Conservation (phyloP, 2,888 invertebrate species). For the Melolontha melolontha region DNA sequence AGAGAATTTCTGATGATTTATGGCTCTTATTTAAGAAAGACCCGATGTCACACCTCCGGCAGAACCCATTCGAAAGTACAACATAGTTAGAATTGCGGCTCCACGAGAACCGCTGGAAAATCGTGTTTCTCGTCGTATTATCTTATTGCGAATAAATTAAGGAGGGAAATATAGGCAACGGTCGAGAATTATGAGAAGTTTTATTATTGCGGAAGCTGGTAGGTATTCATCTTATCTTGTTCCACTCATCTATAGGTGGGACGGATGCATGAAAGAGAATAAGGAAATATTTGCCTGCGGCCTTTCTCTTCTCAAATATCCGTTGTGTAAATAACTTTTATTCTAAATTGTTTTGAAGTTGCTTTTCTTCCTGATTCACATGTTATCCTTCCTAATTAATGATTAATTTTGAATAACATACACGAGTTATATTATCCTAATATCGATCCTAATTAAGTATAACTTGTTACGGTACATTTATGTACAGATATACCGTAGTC, state of each 20-base stretch:
- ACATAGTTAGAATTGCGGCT: not conserved
- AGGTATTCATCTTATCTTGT: not conserved
- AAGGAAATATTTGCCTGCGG: too few species aligned
- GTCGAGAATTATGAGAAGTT: slow-evolving; percentile 16
- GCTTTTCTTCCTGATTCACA: too few species aligned
- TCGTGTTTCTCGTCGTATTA: slow-evolving; percentile 14
- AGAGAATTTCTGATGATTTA: slow-evolving; percentile 1
- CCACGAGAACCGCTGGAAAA: not conserved
- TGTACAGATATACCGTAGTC: too few species aligned
- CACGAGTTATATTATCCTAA: too few species aligned
- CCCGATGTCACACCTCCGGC: slow-evolving; percentile 8
- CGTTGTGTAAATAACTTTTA: too few species aligned
- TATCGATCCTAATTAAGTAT: too few species aligned
- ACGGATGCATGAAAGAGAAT: not conserved
- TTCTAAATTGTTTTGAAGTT: too few species aligned
- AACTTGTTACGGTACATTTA: too few species aligned
- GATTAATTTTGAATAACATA: too few species aligned
- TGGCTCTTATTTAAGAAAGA: slow-evolving; percentile 1
- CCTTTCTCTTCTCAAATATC: too few species aligned
- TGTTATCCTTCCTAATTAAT: too few species aligned
- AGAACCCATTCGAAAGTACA: too few species aligned
- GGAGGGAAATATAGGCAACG: slow-evolving; percentile 9
- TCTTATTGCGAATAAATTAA: slow-evolving; percentile 17
- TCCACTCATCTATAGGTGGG: not conserved
- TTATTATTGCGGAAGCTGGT: slow-evolving; percentile 16